Conservation (phyloP, 2,113 vertebrate species). For the Cebus imitator region DNA sequence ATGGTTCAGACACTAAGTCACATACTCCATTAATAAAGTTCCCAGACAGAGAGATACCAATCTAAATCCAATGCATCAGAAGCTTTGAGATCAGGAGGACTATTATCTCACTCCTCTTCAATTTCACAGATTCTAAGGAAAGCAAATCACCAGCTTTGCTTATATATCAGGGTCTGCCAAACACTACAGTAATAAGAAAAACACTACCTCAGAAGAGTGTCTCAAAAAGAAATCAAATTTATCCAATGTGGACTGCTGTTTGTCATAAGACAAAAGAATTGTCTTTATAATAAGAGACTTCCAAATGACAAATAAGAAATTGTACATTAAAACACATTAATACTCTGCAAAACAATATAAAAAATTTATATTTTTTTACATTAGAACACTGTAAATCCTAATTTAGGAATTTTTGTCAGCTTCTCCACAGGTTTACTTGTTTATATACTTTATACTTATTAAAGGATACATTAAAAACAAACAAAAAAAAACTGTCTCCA, state of each 20-base stretch:
- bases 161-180: slow-evolving; percentile 66
- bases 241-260: background rate
- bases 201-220: slow-evolving; percentile 78
- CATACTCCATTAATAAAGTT: background rate
- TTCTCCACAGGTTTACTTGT: background rate
- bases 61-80: no score
- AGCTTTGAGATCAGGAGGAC: background rate
- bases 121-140: slow-evolving; percentile 41
- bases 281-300: background rate
- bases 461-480: background rate
- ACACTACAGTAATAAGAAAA: slow-evolving; percentile 77
- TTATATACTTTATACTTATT: background rate
- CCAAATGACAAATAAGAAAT: background rate
- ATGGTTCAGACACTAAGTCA: slow-evolving; percentile 86
- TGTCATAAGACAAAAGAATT: background rate
- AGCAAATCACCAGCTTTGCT: background rate
- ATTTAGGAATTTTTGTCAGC: background rate
- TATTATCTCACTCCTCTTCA: background rate
- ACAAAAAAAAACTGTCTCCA: background rate
- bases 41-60: background rate
- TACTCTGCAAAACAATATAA: background rate
- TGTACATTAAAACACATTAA: background rate
- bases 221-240: background rate
- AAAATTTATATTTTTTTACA: background rate
- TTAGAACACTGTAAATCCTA: background rate